phyloP scores from a whole-genome alignment of 2,888 invertebrate species.

The Balanococcus diminutus region DNA sequence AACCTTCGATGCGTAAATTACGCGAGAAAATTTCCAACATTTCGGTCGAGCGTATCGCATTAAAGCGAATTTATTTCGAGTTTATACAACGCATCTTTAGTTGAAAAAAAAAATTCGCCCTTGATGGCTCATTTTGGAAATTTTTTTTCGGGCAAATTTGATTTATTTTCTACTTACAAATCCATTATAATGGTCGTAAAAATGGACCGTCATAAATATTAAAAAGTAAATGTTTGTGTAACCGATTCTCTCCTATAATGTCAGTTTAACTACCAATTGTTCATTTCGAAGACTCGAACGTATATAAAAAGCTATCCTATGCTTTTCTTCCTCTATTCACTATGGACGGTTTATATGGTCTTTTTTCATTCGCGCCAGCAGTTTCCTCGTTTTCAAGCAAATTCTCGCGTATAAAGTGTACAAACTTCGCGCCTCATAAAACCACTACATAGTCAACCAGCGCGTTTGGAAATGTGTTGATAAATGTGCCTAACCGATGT shows the following conservation, averaged over 20 bases:
- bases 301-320: not conserved
- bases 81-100: not conserved
- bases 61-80: not conserved
- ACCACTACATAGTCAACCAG: not conserved
- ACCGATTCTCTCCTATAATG: conserved; percentile 7
- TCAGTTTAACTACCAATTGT: conserved; percentile 17
- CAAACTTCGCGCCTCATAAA: conserved; percentile 3
- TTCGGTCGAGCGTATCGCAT: not conserved
- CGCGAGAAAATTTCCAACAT: not conserved
- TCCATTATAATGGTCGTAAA: conserved; percentile 12
- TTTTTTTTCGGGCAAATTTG: not conserved
- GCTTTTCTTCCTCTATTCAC: not conserved
- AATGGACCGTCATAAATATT: conserved; percentile 12
- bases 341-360: not conserved
- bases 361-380: not conserved
- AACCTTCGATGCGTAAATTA: not conserved
- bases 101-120: not conserved
- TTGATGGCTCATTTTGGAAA: not conserved
- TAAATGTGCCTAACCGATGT: not conserved
- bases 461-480: not conserved
- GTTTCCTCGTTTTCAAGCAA: not conserved
- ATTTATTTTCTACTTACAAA: conserved; percentile 2
- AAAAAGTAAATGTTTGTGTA: conserved; percentile 7
- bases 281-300: not conserved
- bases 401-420: not conserved